phyloP scores from a whole-genome alignment of 2,797 vertebrate genomes.

The Protonibea diacanthus region DNA sequence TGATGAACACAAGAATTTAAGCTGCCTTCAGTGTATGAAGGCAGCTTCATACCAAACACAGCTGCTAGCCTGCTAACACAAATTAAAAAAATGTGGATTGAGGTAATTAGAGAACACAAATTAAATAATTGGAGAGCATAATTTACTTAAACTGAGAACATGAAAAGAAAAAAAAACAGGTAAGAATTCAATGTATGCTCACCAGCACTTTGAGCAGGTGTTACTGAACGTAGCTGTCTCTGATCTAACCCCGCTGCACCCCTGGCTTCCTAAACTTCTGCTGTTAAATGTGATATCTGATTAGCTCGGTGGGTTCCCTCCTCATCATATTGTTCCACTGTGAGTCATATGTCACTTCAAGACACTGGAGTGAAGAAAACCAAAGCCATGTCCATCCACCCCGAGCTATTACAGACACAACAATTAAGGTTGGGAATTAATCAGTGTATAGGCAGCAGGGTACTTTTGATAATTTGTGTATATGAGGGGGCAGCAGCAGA shows the following conservation, averaged over 20 bases:
- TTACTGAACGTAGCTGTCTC: neutral
- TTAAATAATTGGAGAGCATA: neutral
- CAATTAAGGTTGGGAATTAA: slow-evolving; percentile 75
- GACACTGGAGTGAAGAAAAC: slow-evolving; percentile 46
- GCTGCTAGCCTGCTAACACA: neutral
- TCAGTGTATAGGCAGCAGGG: slow-evolving; percentile 66
- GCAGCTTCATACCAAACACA: neutral
- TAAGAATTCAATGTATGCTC: neutral
- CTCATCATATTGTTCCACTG: slow-evolving; percentile 19
- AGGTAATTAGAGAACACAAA: neutral
- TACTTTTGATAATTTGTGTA: slow-evolving; percentile 75
- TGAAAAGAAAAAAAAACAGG: neutral
- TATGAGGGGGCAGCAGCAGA: slow-evolving; percentile 65
- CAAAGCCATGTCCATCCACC: slow-evolving; percentile 56
- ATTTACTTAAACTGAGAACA: neutral
- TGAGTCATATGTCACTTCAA: slow-evolving; percentile 37
- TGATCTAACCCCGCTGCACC: neutral
- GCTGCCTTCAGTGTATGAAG: neutral
- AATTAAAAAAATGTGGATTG: neutral
- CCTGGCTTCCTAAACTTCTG: slow-evolving; percentile 1
- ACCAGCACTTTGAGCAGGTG: neutral
- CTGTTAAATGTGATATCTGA: slow-evolving; percentile 28
- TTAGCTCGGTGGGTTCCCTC: neutral
- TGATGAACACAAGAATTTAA: neutral
- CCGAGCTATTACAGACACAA: slow-evolving; percentile 65